Evolutionary conservation across 2,888 invertebrate species (phyloP), one percentile per base, ranked within the genome.

Genomic region (Napeogenes sylphis): DNA sequence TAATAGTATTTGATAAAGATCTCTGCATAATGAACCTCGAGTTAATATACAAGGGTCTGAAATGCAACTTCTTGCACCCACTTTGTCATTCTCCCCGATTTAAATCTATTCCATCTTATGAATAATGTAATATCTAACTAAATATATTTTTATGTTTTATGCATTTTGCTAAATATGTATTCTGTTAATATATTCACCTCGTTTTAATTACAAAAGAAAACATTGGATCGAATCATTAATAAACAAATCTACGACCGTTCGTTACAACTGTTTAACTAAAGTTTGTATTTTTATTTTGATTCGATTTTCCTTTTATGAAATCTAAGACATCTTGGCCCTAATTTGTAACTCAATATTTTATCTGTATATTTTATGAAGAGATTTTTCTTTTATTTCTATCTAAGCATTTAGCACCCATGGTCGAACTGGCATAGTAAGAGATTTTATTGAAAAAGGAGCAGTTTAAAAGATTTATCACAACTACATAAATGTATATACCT

Each of bases 1-100:
- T 64, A 66, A 65, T 58, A 64, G 63, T 56, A 61, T 65, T 61
- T 60, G 68, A 68, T 69, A 69, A 57, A 68, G 61, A 69, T 69
- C 69, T 64, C 58, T 45, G 63, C 42, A 66, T 69, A 68, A 63
- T 66, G 56, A 61, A 59, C 64, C 61, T 46, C 53, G 62, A 57
- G 56, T 21, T 63, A 66, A 68, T 69, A 66, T 63, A 55, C 38
- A 51, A 47, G 46, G 56, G 58, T 59, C 54, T 53, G 59, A 58
- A 66, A 66, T 63, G 55, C 64, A 59, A 59, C 54, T 68, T 68
- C 60, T 69, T 69, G 54, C 56, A 42, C 45, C 30, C 46, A 53
- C 55, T 61, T 56, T 63, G 54, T 66, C 63, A 64, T 66, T 61
- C 64, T 62, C 33, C 46, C 54, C 38, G 58, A 58, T 13, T 58